Percentiles rank a stretch among this genome's conserved stretches.
Evolutionary conservation across 2,888 invertebrate species (phyloP).

Genomic region (Ophonus ardosiacus): DNA sequence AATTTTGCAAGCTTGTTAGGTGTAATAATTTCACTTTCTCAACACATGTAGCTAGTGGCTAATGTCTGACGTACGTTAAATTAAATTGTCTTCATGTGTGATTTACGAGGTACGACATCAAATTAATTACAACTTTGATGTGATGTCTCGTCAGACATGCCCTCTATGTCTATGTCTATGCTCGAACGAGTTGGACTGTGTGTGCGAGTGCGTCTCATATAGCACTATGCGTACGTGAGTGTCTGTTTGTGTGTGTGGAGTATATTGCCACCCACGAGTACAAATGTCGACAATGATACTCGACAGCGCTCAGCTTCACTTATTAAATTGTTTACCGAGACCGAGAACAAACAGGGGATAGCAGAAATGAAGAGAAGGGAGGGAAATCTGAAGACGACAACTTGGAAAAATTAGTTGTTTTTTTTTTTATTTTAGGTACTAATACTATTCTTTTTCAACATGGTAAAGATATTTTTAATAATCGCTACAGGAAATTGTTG

Average conservation of each 20-base stretch:
- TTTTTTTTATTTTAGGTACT: not conserved
- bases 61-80: constrained; percentile 39
- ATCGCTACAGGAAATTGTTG: too few species aligned
- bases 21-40: not conserved
- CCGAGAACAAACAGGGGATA: not conserved
- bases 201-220: too few species aligned
- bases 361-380: not conserved
- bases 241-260: constrained; percentile 9
- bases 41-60: constrained; percentile 30
- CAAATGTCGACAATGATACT: constrained; percentile 48
- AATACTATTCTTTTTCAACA: too few species aligned
- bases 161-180: not conserved
- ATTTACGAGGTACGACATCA: constrained; percentile 56
- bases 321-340: constrained; percentile 29
- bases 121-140: constrained; percentile 57
- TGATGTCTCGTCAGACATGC: constrained; percentile 43
- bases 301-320: constrained; percentile 13
- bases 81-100: constrained; percentile 58
- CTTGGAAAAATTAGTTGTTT: not conserved
- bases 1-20: not conserved
- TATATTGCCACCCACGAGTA: constrained; percentile 46
- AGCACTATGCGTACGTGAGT: not conserved
- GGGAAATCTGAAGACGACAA: not conserved
- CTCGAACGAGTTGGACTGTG: too few species aligned
- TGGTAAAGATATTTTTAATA: too few species aligned